Evolutionary conservation across 1,140 invertebrate species (phyloP).

Genomic region (Nasonia giraulti): DNA sequence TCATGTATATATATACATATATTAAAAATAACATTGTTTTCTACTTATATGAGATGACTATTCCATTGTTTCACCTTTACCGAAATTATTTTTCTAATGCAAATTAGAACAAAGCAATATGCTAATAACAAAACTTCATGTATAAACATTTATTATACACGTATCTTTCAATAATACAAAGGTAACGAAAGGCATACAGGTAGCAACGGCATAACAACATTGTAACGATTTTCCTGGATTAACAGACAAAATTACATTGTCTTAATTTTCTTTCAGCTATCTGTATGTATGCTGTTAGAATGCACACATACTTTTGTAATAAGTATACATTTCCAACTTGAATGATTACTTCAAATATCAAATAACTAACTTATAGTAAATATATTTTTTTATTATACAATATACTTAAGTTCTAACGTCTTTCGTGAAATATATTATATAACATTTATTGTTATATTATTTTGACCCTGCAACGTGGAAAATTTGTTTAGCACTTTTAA

Average conservation of each 20-base stretch:
- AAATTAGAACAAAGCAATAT: not conserved
- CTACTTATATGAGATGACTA: conserved; percentile 59
- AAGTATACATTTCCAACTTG: conserved; percentile 38
- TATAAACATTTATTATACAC: conserved; percentile 65
- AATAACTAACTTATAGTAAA: conserved; percentile 32
- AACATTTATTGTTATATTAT: conserved; percentile 24
- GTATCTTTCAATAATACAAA: conserved; percentile 61
- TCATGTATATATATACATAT: conserved; percentile 64
- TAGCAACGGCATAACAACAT: conserved; percentile 63
- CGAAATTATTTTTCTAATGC: not conserved
- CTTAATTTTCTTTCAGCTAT: conserved; percentile 32
- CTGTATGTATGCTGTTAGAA: conserved; percentile 33
- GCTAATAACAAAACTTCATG: conserved; percentile 49
- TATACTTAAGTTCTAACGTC: conserved; percentile 30
- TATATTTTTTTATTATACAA: conserved; percentile 29
- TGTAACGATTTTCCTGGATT: conserved; percentile 56
- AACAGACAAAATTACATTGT: conserved; percentile 57
- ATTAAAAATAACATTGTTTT: conserved; percentile 61
- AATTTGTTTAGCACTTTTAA: conserved; percentile 31
- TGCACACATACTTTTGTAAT: not conserved
- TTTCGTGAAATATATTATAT: conserved; percentile 28
- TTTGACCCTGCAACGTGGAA: conserved; percentile 36
- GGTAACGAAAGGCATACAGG: conserved; percentile 62
- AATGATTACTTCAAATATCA: conserved; percentile 25
- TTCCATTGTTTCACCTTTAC: conserved; percentile 5